Base-by-base conservation (phyloP, 2,888 invertebrate genomes). In the Oligia strigilis region DNA sequence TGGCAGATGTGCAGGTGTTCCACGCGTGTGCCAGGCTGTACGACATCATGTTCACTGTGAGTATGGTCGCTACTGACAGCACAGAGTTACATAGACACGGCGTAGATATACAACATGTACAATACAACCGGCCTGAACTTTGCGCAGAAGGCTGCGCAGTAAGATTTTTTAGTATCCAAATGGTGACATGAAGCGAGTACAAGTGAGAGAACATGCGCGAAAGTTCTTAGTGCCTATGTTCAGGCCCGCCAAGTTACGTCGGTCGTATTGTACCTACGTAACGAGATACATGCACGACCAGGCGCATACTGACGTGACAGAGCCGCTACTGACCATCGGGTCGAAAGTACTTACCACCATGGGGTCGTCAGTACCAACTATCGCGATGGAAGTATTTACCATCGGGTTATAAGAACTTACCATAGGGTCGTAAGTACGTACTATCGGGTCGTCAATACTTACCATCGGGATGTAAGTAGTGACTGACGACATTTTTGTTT, bases 1-100 rank as follows among this genome's bases (percentile, higher is more conserved):
- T 96, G 96, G 96, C 96, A 0, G 96, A 96, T 81, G 86, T 92
- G 3, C 96, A 96, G 80, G 96, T 96, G 78, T 96, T 96, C 90
- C 96, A 96, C 82, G 94, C 93, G 0, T 93, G 94, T 75, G 95
- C 94, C 13, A 88, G 96, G 19, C 92, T 96, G 0, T 96, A 96
- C 76, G 96, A 96, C 80, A 88, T 95, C 75, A 92, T 96, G 93
- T 94, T 93, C 67, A 96, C 95, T 52, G 96, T 96, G 74, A 91
- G 93, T 90, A 75, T 55, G 29, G 9, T 43, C 11, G 23, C n/a
- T 0, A n/a, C 4, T 49, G 23, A 23, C 36, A 58, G 11, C 29
- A 17, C 23, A 40, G 8, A 60, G 14, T 4, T 9, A 2, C 19
- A 11, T 43, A 23, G 23, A 23, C 13, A 70, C 8, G 36, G 8